Evolutionary conservation across 37 sponge, comb jelly and placozoan species (phyloP), one percentile per base, ranked within the genome.

Genomic region (Lycopodina hypogea): DNA sequence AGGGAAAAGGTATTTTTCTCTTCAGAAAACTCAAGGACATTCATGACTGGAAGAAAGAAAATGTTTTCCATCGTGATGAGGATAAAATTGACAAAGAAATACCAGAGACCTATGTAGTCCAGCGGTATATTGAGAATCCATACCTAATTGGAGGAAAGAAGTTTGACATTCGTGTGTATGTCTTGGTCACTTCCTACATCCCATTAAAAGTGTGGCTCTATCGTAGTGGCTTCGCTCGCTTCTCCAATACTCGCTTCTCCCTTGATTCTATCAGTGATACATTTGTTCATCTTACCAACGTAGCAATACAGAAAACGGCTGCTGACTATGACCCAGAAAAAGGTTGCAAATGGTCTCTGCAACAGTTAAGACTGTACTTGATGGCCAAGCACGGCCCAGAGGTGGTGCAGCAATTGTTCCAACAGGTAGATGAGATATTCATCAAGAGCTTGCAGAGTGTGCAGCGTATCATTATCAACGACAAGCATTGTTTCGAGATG

Each of bases 301-400:
- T 99, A 0, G 99, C 99, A 1, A 95, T 99, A 17, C 99, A 99
- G 84, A 99, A 99, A 73, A 99, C 96, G 28, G 99, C 99, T 1
- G 94, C 99, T 9, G 99, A 99, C 52, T 99, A 99, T 69, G 99
- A 99, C 56, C 92, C 99, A 9, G 96, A 99, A 83, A 99, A 99
- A 72, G 99, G 99, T 0, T 99, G 99, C 80, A 99, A 99, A 80
- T 99, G 99, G 99, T 93, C 94, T 0, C 88, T 99, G 32, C 92
- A 90, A 21, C 87, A 95, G 73, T 86, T 99, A 8, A 73, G 96
- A 42, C 78, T 67, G 55, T 99, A 87, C 75, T 71, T 99, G 65
- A 68, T 85, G 7, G 94, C 92, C 11, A 86, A 78, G 69, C 89
- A 96, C 59, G 94, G 99, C 9, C 88, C 89, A 40, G 92, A 94